Evolutionary conservation across 2,113 vertebrate genomes (phyloP).

Genomic region (Raja brachyura): DNA sequence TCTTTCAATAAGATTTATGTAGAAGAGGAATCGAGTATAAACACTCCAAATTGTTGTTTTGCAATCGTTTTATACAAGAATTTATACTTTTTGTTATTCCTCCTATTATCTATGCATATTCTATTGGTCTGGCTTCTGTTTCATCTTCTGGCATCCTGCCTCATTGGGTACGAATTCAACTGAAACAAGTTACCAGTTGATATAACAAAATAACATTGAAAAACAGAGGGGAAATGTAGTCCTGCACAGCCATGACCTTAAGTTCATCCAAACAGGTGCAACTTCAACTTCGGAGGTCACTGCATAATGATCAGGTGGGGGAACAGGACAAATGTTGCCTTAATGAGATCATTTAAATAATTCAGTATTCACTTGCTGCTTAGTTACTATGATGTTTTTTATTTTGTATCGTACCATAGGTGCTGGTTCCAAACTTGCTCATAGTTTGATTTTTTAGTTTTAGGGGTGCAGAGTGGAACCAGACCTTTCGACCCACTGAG

Average conservation of each 20-base stretch:
- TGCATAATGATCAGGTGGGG: neutral
- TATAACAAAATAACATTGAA: neutral
- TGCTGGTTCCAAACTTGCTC: too few species aligned
- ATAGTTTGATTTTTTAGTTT: too few species aligned
- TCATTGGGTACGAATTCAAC: neutral
- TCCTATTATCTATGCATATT: neutral
- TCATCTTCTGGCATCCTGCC: too few species aligned
- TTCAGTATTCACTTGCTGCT: neutral
- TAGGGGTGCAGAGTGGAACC: too few species aligned
- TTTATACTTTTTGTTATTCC: neutral
- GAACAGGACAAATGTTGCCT: neutral
- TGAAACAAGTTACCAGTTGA: too few species aligned
- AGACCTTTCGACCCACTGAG: too few species aligned
- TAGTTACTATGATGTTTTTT: neutral
- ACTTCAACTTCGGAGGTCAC: neutral
- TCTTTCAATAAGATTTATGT: neutral
- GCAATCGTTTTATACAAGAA: neutral
- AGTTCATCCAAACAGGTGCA: neutral
- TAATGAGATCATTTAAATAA: neutral
- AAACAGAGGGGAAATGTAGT: neutral
- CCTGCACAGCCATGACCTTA: neutral
- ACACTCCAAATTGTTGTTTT: neutral
- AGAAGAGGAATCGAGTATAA: neutral
- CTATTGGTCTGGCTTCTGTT: too few species aligned
- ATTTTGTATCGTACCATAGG: too few species aligned